Evolutionary conservation across 2,113 vertebrate genomes (phyloP).

Genomic region (Tachycineta bicolor): DNA sequence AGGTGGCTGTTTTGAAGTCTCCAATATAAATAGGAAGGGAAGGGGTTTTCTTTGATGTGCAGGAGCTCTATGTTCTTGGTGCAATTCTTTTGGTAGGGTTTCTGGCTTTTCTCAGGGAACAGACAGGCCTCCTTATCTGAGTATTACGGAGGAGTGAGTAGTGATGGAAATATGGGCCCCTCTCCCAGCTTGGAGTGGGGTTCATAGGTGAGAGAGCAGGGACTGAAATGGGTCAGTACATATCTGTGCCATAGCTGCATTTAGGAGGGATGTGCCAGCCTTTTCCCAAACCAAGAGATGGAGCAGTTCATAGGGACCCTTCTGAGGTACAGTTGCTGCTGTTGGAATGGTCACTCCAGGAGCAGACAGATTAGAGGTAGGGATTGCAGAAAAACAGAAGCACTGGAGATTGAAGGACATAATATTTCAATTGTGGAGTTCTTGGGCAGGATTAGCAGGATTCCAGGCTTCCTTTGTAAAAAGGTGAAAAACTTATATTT

Average conservation of each 20-base stretch:
- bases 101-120: background rate
- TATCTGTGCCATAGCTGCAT: background rate
- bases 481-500: slow-evolving; percentile 15
- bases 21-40: background rate
- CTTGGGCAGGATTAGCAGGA: background rate
- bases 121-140: background rate
- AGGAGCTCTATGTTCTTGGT: background rate
- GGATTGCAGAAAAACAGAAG: background rate
- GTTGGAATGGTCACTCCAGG: background rate
- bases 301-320: background rate
- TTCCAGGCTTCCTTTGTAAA: background rate
- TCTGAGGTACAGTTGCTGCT: background rate
- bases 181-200: background rate
- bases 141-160: accelerated
- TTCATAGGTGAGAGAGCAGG: background rate
- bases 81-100: background rate
- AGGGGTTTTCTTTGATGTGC: background rate
- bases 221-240: background rate
- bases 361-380: background rate
- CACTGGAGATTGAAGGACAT: background rate
- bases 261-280: background rate
- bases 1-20: background rate
- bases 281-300: accelerated
- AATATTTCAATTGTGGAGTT: background rate
- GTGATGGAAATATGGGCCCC: background rate